phyloP scores from a whole-genome alignment of 2,113 vertebrate genomes.

The Sphyrna mokarran region DNA sequence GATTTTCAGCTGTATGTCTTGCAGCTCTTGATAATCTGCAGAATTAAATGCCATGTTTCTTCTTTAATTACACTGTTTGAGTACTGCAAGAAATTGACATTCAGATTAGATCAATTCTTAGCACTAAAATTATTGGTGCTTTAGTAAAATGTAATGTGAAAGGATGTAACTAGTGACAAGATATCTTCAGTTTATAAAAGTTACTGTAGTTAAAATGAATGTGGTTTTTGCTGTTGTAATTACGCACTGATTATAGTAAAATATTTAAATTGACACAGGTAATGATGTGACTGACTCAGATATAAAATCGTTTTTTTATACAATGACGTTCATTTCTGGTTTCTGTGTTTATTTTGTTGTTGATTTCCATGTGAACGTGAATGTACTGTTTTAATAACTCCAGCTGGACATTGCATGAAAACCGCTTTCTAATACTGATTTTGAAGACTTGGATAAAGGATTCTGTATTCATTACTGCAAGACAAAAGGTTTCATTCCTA shows the following conservation, averaged over 20 bases:
- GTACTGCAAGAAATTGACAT: conserved; percentile 18
- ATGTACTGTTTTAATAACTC: background rate
- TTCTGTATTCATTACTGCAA: background rate
- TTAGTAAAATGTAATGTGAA: conserved; percentile 20
- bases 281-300: background rate
- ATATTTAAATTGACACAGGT: background rate
- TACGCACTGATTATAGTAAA: background rate
- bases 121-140: background rate
- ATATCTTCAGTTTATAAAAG: conserved; percentile 9
- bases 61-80: conserved; percentile 16
- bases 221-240: conserved; percentile 7
- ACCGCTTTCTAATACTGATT: background rate
- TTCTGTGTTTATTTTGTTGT: background rate
- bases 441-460: background rate
- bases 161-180: background rate
- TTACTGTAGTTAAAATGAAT: conserved; percentile 7
- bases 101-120: background rate
- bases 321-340: background rate
- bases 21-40: conserved; percentile 16
- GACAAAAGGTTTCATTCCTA: conserved; percentile 23
- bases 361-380: background rate
- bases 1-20: conserved; percentile 10
- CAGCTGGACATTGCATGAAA: background rate
- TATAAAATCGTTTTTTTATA: background rate
- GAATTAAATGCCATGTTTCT: background rate